Conservation (phyloP, 2,888 invertebrate species). For the Acleris literana region DNA sequence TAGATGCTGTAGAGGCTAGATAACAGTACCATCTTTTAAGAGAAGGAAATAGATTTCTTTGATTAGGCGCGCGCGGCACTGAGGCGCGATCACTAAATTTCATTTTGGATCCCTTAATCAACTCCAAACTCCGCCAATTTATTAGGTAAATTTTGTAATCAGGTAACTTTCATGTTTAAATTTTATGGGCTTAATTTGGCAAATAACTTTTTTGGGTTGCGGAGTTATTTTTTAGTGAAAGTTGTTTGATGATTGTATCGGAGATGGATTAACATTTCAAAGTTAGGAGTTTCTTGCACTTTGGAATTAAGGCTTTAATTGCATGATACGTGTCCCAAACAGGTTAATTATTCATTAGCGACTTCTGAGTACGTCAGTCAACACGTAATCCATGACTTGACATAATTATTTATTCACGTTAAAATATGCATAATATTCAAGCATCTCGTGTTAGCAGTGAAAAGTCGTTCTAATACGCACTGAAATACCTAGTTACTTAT, state of each 20-base stretch:
- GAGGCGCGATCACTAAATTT: conserved; percentile 10
- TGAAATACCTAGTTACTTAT: too few species aligned
- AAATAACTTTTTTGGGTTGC: not conserved
- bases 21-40: conserved; percentile 9
- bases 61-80: not conserved
- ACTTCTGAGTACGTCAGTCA: too few species aligned
- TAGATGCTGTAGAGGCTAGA: not conserved
- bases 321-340: too few species aligned
- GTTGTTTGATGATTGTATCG: not conserved
- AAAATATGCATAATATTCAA: too few species aligned
- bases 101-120: conserved; percentile 6
- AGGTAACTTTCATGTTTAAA: not conserved
- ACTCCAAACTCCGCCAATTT: conserved; percentile 4
- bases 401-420: too few species aligned
- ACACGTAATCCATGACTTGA: too few species aligned
- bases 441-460: too few species aligned
- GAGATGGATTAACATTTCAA: not conserved
- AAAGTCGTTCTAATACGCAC: too few species aligned
- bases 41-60: conserved; percentile 20
- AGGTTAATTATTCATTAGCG: too few species aligned
- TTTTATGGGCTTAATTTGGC: not conserved
- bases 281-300: too few species aligned
- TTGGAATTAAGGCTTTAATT: too few species aligned
- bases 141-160: conserved; percentile 3
- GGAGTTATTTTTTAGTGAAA: not conserved